Evolutionary conservation across 2,888 invertebrate species (phyloP).

Genomic region (Phania funesta): DNA sequence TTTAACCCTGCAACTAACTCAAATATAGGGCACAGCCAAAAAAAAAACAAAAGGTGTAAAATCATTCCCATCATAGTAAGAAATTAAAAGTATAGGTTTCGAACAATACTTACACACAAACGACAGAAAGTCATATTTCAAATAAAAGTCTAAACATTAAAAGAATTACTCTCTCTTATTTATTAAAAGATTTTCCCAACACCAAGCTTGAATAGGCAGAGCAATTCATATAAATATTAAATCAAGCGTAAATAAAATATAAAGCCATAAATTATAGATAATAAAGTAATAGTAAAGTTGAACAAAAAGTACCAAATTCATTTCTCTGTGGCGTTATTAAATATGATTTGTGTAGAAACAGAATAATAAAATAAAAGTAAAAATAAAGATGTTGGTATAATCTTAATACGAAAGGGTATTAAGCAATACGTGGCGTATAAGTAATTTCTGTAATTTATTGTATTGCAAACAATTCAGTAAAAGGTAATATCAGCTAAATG

Average conservation of each 20-base stretch:
- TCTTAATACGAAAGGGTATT: neutral
- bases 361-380: conserved; percentile 19
- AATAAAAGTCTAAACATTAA: too few species aligned
- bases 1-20: too few species aligned
- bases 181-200: neutral
- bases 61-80: too few species aligned
- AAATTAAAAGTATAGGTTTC: too few species aligned
- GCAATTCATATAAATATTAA: conserved; percentile 50
- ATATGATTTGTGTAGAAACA: conserved; percentile 21
- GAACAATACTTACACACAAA: too few species aligned
- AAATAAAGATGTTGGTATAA: neutral
- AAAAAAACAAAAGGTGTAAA: too few species aligned
- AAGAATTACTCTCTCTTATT: neutral
- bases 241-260: conserved; percentile 19
- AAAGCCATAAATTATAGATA: conserved; percentile 14
- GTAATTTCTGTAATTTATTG: neutral
- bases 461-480: neutral
- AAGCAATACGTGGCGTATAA: conserved; percentile 11
- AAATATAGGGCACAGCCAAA: too few species aligned
- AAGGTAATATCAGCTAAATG: too few species aligned
- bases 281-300: neutral
- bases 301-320: neutral
- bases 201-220: conserved; percentile 21
- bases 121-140: too few species aligned
- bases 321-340: neutral